Evolutionary conservation across 2,797 vertebrate species (phyloP).

Genomic region (Melanotaenia nigrans): DNA sequence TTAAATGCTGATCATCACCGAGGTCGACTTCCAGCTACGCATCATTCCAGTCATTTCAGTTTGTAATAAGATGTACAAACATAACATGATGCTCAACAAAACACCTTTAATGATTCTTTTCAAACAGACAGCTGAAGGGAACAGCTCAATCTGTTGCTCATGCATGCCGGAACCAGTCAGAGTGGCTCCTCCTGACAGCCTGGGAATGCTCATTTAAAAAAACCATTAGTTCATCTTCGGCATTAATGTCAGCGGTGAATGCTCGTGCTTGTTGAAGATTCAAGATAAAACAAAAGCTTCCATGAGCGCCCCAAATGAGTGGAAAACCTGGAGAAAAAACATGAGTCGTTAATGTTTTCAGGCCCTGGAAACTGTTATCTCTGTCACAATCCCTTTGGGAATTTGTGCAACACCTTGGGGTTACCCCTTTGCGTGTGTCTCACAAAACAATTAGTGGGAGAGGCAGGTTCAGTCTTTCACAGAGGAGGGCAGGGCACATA

Average conservation of each 20-base stretch:
- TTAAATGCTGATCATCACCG: neutral
- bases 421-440: conserved; percentile 13
- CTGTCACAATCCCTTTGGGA: conserved; percentile 11
- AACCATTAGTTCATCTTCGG: neutral
- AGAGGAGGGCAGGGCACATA: conserved; percentile 59
- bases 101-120: neutral
- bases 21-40: neutral
- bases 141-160: neutral
- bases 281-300: neutral
- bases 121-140: neutral
- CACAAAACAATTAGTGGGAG: conserved; percentile 75
- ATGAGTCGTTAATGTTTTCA: neutral
- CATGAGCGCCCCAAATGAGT: neutral
- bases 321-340: neutral
- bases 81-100: neutral
- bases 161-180: neutral
- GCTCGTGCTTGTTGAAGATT: neutral
- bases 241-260: neutral
- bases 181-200: neutral
- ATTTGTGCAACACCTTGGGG: conserved; percentile 25
- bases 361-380: conserved; percentile 38
- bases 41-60: conserved; percentile 40
- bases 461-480: conserved; percentile 45
- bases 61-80: neutral
- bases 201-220: conserved; percentile 6